Conservation (phyloP, 2,888 invertebrate species). For the Antheraea assamensis region DNA sequence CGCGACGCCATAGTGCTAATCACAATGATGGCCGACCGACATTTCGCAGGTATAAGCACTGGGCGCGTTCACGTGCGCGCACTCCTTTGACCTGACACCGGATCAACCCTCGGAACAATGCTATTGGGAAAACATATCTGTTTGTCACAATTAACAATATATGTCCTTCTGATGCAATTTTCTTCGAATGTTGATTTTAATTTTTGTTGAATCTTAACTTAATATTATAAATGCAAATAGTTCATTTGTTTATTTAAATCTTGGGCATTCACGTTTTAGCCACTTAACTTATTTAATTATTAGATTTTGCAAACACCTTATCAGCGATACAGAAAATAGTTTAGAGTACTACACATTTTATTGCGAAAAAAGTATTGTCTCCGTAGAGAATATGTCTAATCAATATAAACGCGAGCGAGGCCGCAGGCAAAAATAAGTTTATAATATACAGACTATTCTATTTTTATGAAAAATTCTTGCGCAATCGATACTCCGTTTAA, state of each 20-base stretch:
- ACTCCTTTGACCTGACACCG: constrained; percentile 32
- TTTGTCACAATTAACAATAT: constrained; percentile 9
- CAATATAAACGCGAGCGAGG: too few species aligned
- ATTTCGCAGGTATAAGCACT: constrained; percentile 47
- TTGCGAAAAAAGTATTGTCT: too few species aligned
- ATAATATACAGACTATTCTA: too few species aligned
- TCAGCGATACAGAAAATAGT: too few species aligned
- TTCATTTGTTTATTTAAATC: neutral
- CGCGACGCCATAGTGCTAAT: constrained; percentile 68
- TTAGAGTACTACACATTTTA: too few species aligned
- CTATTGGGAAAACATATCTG: constrained; percentile 39
- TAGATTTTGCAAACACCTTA: too few species aligned
- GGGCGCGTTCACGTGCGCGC: constrained; percentile 33
- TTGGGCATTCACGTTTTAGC: too few species aligned
- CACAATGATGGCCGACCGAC: constrained; percentile 56
- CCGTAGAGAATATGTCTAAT: too few species aligned
- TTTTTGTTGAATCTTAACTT: neutral
- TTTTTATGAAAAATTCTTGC: too few species aligned
- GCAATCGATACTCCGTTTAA: neutral
- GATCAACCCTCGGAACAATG: constrained; percentile 42
- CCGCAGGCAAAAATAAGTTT: too few species aligned
- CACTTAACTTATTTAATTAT: too few species aligned
- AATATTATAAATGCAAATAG: neutral
- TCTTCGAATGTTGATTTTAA: neutral
- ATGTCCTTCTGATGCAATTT: neutral